phyloP scores from a whole-genome alignment of 2,113 vertebrate genomes.

The Rhinolophus sinicus region DNA sequence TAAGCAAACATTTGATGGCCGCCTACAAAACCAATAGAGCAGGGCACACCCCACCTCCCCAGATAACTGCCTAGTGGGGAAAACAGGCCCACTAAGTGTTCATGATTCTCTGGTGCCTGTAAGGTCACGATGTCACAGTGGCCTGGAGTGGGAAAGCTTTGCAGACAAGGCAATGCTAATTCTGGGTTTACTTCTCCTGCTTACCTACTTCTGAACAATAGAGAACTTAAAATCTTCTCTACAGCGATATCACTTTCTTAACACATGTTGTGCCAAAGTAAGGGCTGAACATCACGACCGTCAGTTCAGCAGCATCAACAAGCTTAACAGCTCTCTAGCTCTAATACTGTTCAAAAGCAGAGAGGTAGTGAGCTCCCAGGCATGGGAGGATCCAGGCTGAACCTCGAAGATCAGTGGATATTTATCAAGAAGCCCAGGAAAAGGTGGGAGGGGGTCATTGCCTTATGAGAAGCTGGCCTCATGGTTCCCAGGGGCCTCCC shows the following conservation, averaged over 20 bases:
- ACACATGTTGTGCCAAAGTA: neutral
- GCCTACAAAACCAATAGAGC: neutral
- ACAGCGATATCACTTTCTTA: neutral
- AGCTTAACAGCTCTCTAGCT: neutral
- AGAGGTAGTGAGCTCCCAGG: neutral
- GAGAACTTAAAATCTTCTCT: neutral
- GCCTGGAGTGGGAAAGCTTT: neutral
- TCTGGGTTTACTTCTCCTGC: neutral
- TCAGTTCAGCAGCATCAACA: neutral
- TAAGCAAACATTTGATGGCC: neutral
- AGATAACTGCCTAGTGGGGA: neutral
- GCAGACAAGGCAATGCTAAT: fast-evolving
- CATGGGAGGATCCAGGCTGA: neutral
- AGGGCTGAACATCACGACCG: neutral
- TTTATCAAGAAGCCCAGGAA: neutral
- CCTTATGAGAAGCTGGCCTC: neutral
- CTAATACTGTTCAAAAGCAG: neutral
- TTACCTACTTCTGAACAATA: neutral
- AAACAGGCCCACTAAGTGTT: neutral
- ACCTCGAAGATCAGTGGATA: neutral
- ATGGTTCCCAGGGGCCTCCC: fast-evolving
- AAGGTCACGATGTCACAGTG: neutral
- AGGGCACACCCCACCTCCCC: neutral
- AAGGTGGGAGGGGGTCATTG: fast-evolving
- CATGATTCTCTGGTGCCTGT: fast-evolving